Evolutionary conservation across 1,140 invertebrate species (phyloP).

Genomic region (Hetaerina americana): DNA sequence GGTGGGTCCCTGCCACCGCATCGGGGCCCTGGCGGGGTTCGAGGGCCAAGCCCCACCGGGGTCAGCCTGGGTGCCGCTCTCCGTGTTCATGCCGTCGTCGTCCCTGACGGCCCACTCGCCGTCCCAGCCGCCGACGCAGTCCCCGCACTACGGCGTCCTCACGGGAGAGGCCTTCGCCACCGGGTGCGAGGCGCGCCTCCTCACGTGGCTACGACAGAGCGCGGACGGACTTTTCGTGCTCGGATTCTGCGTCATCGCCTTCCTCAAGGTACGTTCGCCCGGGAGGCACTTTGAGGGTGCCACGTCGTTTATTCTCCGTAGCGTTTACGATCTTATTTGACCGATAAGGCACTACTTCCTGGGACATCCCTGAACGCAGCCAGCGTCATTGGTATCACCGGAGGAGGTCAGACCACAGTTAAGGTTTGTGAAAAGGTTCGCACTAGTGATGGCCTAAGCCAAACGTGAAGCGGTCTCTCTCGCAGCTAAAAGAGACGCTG

Average conservation of each 20-base stretch:
- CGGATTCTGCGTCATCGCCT: conserved; percentile 79
- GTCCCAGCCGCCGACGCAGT: neutral
- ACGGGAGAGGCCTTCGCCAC: conserved; percentile 23
- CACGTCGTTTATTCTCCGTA: too few species aligned
- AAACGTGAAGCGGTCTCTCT: too few species aligned
- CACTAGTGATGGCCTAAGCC: too few species aligned
- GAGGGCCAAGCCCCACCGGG: neutral
- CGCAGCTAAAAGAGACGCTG: too few species aligned
- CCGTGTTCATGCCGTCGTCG: neutral
- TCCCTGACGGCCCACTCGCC: neutral
- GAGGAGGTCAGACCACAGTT: too few species aligned
- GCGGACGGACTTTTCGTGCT: conserved; percentile 70
- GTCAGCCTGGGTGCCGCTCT: neutral
- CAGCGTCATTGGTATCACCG: too few species aligned
- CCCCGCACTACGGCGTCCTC: neutral
- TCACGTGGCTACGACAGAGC: conserved; percentile 58
- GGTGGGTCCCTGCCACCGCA: conserved; percentile 65
- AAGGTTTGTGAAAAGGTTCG: too few species aligned
- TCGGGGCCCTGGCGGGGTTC: conserved; percentile 52
- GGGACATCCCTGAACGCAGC: too few species aligned
- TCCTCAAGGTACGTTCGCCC: conserved; percentile 51
- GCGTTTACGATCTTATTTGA: too few species aligned
- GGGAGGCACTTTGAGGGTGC: neutral
- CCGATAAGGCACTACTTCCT: too few species aligned
- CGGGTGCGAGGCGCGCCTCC: conserved; percentile 55